A percentile compares a stretch with the other conserved stretches of the same genome.
These are phyloP conservation scores for Helicoverpa assulta DNA, from an alignment of 2,888 invertebrate species.

Conservation along the genomic window DNA sequence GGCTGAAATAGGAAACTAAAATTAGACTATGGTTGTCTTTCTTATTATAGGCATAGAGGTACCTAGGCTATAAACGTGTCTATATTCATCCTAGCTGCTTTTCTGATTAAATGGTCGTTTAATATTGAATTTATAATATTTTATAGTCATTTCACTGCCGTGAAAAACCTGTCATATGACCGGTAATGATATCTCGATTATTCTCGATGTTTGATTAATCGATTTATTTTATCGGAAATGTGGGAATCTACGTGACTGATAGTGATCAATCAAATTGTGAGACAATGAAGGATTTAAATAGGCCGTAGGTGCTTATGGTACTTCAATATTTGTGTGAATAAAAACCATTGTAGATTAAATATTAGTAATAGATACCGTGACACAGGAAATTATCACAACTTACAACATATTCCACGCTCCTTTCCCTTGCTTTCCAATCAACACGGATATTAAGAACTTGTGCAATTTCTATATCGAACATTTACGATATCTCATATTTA, in stretches of 20 bases:
- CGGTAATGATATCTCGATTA: not conserved
- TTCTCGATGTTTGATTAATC: not conserved
- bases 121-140: too few relatives aligned
- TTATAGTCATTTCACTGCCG: not conserved
- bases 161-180: not conserved
- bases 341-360: constrained; percentile 29
- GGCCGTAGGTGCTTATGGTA: not conserved
- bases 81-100: not conserved
- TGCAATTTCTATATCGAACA: constrained; percentile 49
- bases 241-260: not conserved
- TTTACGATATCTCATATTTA: constrained; percentile 37
- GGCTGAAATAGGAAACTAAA: constrained; percentile 14
- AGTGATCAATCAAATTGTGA: not conserved
- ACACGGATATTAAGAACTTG: constrained; percentile 50
- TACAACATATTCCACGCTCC: constrained; percentile 54
- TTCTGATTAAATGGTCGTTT: too few relatives aligned
- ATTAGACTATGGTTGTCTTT: constrained; percentile 13
- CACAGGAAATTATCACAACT: constrained; percentile 52
- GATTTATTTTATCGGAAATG: not conserved
- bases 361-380: constrained; percentile 46
- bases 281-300: not conserved
- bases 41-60: constrained; percentile 2
- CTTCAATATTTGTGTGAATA: constrained; percentile 7
- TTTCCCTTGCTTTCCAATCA: constrained; percentile 60
- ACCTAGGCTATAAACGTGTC: not conserved